Conservation (phyloP, 2,888 invertebrate species). For the Endotricha flammealis region DNA sequence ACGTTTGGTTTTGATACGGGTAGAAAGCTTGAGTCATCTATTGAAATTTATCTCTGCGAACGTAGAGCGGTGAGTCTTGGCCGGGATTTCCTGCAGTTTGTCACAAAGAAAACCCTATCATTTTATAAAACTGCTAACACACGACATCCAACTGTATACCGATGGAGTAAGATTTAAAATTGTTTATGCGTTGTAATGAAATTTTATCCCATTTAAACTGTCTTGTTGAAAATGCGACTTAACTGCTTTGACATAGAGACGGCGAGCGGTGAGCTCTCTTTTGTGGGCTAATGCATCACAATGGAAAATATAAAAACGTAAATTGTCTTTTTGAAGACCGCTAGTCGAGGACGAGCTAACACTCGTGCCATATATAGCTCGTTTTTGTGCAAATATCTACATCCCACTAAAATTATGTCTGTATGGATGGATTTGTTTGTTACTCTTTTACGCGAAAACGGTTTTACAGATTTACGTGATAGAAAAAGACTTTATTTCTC, state of each 20-base stretch:
- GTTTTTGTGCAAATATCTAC: too few relatives aligned
- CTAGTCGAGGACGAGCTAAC: too few relatives aligned
- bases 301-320: slow-evolving; percentile 15
- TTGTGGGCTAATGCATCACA: slow-evolving; percentile 11
- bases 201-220: not conserved
- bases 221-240: slow-evolving; percentile 11
- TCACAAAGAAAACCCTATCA: slow-evolving; percentile 36
- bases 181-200: slow-evolving; percentile 1
- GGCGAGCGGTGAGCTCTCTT: slow-evolving; percentile 12
- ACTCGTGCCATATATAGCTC: too few relatives aligned
- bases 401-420: too few relatives aligned
- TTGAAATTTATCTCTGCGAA: too few relatives aligned
- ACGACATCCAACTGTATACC: slow-evolving; percentile 18
- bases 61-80: slow-evolving; percentile 24
- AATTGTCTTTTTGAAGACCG: slow-evolving; percentile 15
- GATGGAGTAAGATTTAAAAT: slow-evolving; percentile 18
- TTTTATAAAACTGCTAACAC: slow-evolving; percentile 14
- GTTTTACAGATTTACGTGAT: too few relatives aligned
- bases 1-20: too few relatives aligned
- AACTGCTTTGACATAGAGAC: slow-evolving; percentile 15
- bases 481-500: too few relatives aligned
- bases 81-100: slow-evolving; percentile 41
- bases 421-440: too few relatives aligned
- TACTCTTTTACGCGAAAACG: too few relatives aligned
- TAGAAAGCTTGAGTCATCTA: too few relatives aligned